Evolutionary conservation across 2,888 invertebrate genomes (phyloP).

Genomic region (Papilio protenor): DNA sequence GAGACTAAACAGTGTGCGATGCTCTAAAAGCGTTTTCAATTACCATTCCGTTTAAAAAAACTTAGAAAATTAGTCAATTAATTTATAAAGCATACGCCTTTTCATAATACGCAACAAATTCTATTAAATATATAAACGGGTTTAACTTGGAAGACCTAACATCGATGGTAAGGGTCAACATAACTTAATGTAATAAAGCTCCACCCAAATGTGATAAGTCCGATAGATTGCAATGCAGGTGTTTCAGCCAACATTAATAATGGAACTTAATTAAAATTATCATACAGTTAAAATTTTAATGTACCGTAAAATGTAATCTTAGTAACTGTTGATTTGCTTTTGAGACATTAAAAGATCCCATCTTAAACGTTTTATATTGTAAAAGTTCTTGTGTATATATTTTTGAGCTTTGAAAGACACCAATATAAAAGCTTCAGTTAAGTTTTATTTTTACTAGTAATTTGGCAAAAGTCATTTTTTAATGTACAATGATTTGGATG

Average conservation of each 20-base stretch:
- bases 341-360: not conserved
- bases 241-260: constrained; percentile 37
- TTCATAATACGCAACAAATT: not conserved
- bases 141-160: constrained; percentile 29
- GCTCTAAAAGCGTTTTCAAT: no score
- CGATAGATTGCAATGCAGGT: constrained; percentile 48
- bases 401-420: no score
- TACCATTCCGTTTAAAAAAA: not conserved
- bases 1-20: no score
- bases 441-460: no score
- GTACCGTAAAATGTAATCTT: constrained; percentile 20
- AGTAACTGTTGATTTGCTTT: not conserved
- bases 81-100: not conserved
- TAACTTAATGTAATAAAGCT: constrained; percentile 44
- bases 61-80: not conserved
- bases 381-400: no score
- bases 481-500: no score
- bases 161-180: constrained; percentile 36
- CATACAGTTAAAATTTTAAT: constrained; percentile 24
- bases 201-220: constrained; percentile 50
- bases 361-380: not conserved
- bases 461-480: no score
- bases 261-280: constrained; percentile 32
- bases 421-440: no score
- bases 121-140: not conserved